Base-by-base conservation (phyloP, 2,797 vertebrate species). In the Syndactyla subalaris region DNA sequence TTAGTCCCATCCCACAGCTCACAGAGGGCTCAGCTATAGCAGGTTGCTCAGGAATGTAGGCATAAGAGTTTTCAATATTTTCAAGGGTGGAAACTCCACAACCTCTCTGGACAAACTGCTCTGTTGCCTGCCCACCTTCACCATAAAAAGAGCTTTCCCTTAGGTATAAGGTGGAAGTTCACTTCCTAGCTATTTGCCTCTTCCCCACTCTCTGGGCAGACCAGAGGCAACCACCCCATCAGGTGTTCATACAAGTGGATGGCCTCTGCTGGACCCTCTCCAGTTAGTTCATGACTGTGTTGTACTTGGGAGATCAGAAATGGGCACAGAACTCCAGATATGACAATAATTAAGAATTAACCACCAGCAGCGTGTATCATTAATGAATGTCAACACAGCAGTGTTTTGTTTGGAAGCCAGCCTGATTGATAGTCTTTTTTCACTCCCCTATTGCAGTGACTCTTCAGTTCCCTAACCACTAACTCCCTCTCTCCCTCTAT, bases 281-380 rank as follows among this genome's bases (percentile, higher is more conserved):
- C 43, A 43, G 14, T n/a, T 55, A 21, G 38, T 54, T 46, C 30
- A 36, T 54, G 20, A 18, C 61, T 38, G 7, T 41, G 43, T 34
- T 36, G 10, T 75, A 62, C 26, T 41, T 46, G n/a, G 13, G 32
- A 89, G 23, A 34, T 26, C 65, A 77, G 71, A 86, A 77, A 51
- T 10, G 45, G 52, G 32, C 29, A 39, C 39, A 74, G 51, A 10
- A 52, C 52, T 88, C 49, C 61, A 83, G 55, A 80, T 46, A 29
- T 24, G 34, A 48, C 32, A 62, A 12, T 12, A 30, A 87, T 63
- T 85, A 87, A 72, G 67, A 79, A 76, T 48, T 73, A 88, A 62
- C 39, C 14, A 52, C 4, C 14, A 57, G 18, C 57, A 82, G 22
- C 0, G 0, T 62, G 18, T 70, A 41, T 82, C 46, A 41, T 59